phyloP scores from a whole-genome alignment of 2,888 invertebrate species.

The Zygogramma bicolorata region DNA sequence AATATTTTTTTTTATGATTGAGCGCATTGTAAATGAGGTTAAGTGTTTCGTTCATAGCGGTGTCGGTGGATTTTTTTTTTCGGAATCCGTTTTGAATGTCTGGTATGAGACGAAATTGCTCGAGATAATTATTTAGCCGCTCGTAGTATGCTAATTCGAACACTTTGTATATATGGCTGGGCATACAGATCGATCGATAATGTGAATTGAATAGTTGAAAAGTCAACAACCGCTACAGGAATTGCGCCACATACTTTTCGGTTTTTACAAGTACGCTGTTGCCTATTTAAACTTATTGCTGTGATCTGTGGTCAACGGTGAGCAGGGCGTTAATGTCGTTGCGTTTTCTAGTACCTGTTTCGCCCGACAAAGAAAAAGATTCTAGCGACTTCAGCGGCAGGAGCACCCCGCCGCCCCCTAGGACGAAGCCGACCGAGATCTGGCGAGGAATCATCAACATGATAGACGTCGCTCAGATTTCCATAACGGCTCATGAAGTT shows the following conservation, averaged over 20 bases:
- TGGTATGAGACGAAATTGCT: not conserved
- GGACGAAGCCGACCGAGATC: slow-evolving; percentile 55
- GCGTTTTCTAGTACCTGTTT: slow-evolving; percentile 28
- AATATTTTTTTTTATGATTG: not conserved
- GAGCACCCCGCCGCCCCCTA: slow-evolving; percentile 54
- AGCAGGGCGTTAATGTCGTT: no score
- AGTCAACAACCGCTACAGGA: no score
- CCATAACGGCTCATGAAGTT: slow-evolving; percentile 85
- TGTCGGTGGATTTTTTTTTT: not conserved
- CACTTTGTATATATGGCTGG: not conserved
- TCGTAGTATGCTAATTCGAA: not conserved
- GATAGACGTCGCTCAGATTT: slow-evolving; percentile 91
- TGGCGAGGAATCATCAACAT: slow-evolving; percentile 91
- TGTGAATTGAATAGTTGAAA: no score
- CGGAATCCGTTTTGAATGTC: not conserved
- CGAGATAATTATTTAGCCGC: not conserved
- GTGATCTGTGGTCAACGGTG: no score
- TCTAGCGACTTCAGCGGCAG: slow-evolving; percentile 42
- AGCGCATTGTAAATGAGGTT: not conserved
- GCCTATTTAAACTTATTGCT: no score
- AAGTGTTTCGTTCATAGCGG: not conserved
- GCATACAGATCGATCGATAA: not conserved
- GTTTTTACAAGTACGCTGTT: no score
- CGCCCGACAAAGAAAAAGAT: slow-evolving; percentile 44
- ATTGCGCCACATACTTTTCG: no score